These are phyloP conservation scores for Xyrauchen texanus DNA, from an alignment of 2,113 vertebrate genomes.

Conservation along the genomic window DNA sequence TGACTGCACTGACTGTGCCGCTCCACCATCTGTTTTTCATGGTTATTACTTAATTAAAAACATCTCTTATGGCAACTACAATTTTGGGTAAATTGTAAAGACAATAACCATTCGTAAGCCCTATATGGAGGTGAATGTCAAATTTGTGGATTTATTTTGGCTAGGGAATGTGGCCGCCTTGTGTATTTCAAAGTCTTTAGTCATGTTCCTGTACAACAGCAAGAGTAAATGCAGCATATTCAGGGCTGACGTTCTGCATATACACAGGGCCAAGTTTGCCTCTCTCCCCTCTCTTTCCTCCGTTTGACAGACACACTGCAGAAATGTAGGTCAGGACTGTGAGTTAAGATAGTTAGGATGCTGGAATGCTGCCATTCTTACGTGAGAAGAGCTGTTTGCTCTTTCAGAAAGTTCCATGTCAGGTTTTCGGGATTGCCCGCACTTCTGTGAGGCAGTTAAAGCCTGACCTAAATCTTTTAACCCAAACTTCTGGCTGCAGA, in stretches of 20 bases:
- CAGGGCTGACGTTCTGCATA: slow-evolving; percentile 64
- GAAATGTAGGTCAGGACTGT: slow-evolving; percentile 71
- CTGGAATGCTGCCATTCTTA: slow-evolving; percentile 31
- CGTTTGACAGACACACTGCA: slow-evolving; percentile 22
- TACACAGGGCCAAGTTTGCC: slow-evolving; percentile 67
- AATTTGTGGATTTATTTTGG: not conserved
- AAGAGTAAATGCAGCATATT: slow-evolving; percentile 58
- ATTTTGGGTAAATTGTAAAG: not conserved
- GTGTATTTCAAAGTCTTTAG: not conserved
- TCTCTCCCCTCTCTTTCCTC: slow-evolving; percentile 21
- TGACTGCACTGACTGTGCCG: not conserved
- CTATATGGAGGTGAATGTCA: not conserved
- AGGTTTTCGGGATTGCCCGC: slow-evolving; percentile 66
- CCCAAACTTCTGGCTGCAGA: slow-evolving; percentile 69
- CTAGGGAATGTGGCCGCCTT: not conserved
- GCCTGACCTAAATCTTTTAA: slow-evolving; percentile 82
- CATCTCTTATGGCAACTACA: not conserved
- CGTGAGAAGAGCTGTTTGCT: not conserved
- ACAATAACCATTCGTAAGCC: not conserved
- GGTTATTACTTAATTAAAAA: slow-evolving; percentile 1
- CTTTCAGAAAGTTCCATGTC: slow-evolving; percentile 65
- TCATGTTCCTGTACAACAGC: slow-evolving; percentile 44
- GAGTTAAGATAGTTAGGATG: slow-evolving; percentile 56
- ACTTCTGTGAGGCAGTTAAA: slow-evolving; percentile 73
- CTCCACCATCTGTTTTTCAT: not conserved